These are phyloP conservation scores for Calameuta pallipes DNA, from an alignment of 2,888 invertebrate species.

Conservation along the genomic window DNA sequence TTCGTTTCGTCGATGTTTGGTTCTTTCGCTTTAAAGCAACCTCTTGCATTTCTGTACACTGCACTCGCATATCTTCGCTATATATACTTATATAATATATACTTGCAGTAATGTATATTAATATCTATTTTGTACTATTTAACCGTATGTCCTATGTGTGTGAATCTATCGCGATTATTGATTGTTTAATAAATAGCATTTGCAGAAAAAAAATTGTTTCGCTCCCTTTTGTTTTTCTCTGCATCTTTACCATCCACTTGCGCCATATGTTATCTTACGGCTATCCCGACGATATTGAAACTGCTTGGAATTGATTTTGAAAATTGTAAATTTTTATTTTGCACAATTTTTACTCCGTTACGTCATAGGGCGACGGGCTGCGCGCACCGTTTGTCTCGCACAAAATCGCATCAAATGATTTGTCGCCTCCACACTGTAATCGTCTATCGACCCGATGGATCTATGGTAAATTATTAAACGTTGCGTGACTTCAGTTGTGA, in stretches of 20 bases:
- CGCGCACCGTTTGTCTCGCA: background rate
- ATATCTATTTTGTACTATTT: slow-evolving; percentile 17
- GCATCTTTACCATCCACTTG: background rate
- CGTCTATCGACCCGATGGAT: slow-evolving; percentile 24
- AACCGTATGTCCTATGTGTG: slow-evolving; percentile 16
- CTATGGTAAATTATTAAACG: slow-evolving; percentile 29
- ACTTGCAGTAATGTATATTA: slow-evolving; percentile 10
- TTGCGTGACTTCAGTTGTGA: slow-evolving; percentile 16
- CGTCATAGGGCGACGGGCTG: slow-evolving; percentile 12
- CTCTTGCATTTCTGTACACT: background rate
- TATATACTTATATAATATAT: slow-evolving; percentile 2
- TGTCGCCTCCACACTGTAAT: background rate
- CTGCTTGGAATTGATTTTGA: no score
- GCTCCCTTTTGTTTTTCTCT: background rate
- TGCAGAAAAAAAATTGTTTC: background rate
- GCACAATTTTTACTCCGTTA: background rate
- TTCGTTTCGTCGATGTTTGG: background rate
- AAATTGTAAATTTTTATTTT: no score
- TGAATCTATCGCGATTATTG: slow-evolving; percentile 14
- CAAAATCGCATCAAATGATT: background rate
- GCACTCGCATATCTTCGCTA: background rate
- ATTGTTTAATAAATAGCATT: slow-evolving; percentile 16
- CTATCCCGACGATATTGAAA: no score
- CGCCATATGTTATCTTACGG: background rate
- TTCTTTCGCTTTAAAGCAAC: background rate